Evolutionary conservation across 2,797 vertebrate genomes (phyloP).

Genomic region (Cichlasoma orientale): DNA sequence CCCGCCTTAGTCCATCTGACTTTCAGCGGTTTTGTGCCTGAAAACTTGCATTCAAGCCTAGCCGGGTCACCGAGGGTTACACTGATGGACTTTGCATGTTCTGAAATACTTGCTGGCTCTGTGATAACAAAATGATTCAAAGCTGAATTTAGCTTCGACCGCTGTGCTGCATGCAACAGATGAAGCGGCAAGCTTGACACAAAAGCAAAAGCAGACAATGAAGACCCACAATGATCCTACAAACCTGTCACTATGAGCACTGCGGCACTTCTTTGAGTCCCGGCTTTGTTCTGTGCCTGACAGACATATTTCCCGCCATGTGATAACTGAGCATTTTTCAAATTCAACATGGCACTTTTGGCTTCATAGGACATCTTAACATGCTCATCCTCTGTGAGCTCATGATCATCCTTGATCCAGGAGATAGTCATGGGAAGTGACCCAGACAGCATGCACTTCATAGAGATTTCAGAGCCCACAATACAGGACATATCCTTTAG

Average conservation of each 20-base stretch:
- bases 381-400: constrained; percentile 89
- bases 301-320: constrained; percentile 94
- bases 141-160: background rate
- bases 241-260: constrained; percentile 91
- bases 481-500: constrained; percentile 88
- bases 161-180: constrained; percentile 11
- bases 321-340: constrained; percentile 88
- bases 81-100: constrained; percentile 87
- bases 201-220: constrained; percentile 14
- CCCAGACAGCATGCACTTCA: constrained; percentile 90
- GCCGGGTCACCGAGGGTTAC: constrained; percentile 88
- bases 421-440: constrained; percentile 89
- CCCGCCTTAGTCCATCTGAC: constrained; percentile 88
- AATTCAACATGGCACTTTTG: constrained; percentile 84
- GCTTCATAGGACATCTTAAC: constrained; percentile 90
- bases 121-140: constrained; percentile 52
- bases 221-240: constrained; percentile 66
- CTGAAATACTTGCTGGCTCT: constrained; percentile 89
- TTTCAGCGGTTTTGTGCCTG: constrained; percentile 88
- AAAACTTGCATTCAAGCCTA: constrained; percentile 89
- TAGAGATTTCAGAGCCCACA: constrained; percentile 86
- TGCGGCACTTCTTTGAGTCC: constrained; percentile 90
- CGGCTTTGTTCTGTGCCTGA: constrained; percentile 92
- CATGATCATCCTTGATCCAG: constrained; percentile 91
- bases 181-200: constrained; percentile 32